Conservation (phyloP, 1,140 invertebrate genomes). For the Diorhabda carinulata region DNA sequence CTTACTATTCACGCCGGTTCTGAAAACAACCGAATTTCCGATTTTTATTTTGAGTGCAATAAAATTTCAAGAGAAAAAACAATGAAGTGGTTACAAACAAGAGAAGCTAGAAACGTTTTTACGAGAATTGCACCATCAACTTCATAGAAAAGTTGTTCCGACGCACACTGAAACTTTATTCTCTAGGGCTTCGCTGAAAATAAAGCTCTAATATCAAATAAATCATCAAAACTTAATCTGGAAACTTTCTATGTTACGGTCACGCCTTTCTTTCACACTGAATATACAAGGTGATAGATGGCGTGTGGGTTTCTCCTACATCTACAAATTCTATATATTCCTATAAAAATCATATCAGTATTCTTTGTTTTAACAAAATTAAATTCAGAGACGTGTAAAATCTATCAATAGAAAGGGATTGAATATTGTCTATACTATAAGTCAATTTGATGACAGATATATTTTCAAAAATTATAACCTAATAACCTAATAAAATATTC, state of each 20-base stretch:
- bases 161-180: conserved; percentile 17
- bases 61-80: neutral
- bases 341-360: neutral
- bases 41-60: too few relatives aligned
- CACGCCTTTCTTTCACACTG: conserved; percentile 4
- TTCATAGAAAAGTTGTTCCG: conserved; percentile 2
- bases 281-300: conserved; percentile 2
- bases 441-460: too few relatives aligned
- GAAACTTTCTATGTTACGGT: conserved; percentile 10
- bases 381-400: neutral
- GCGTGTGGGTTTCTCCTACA: neutral
- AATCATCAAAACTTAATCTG: conserved; percentile 18
- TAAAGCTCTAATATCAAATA: conserved; percentile 19
- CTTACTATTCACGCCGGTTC: too few relatives aligned
- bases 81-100: conserved; percentile 2
- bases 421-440: too few relatives aligned
- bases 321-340: neutral
- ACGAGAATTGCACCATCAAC: neutral
- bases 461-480: too few relatives aligned
- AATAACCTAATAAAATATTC: too few relatives aligned
- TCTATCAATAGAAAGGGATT: too few relatives aligned
- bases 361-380: neutral
- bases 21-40: too few relatives aligned
- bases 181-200: conserved; percentile 3
- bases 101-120: neutral